Evolutionary conservation across 1,140 invertebrate genomes (phyloP).

Genomic region (Plutomurus gul): DNA sequence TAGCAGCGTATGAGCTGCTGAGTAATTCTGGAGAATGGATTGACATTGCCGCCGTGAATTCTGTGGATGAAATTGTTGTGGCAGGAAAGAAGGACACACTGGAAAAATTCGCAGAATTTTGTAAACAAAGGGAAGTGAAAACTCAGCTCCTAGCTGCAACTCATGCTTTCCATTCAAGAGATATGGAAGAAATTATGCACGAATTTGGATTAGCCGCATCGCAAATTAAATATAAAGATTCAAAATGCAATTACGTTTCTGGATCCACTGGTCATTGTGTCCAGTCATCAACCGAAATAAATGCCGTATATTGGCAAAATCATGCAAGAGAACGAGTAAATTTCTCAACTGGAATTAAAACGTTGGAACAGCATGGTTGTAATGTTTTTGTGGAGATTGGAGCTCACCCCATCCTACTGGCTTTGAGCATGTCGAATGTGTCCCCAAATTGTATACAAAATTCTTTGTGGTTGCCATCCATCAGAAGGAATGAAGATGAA

Average conservation of each 20-base stretch:
- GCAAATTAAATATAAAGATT: not conserved
- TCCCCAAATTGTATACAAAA: not conserved
- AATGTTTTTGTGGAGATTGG: constrained; percentile 37
- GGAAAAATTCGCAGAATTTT: not conserved
- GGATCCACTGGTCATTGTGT: not conserved
- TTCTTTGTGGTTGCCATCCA: constrained; percentile 28
- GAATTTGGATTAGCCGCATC: not conserved
- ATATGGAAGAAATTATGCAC: constrained; percentile 37
- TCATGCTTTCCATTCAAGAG: constrained; percentile 33
- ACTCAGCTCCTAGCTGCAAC: not conserved
- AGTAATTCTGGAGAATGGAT: not conserved
- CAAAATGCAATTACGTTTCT: constrained; percentile 7
- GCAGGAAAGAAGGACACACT: constrained; percentile 4
- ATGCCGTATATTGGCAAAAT: constrained; percentile 29
- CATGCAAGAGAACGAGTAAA: constrained; percentile 19
- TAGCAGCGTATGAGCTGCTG: not conserved
- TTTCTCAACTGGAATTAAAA: constrained; percentile 10
- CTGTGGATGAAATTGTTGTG: constrained; percentile 33
- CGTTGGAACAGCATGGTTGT: not conserved
- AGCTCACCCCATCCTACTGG: constrained; percentile 34
- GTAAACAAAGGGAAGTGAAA: constrained; percentile 13
- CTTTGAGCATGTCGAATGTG: constrained; percentile 1
- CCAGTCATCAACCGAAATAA: not conserved
- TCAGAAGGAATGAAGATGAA: constrained; percentile 29
- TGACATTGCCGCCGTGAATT: constrained; percentile 38